Percentiles rank a stretch among this genome's conserved stretches.
Evolutionary conservation across 2,113 vertebrate genomes (phyloP).

Genomic region (Chionis minor): DNA sequence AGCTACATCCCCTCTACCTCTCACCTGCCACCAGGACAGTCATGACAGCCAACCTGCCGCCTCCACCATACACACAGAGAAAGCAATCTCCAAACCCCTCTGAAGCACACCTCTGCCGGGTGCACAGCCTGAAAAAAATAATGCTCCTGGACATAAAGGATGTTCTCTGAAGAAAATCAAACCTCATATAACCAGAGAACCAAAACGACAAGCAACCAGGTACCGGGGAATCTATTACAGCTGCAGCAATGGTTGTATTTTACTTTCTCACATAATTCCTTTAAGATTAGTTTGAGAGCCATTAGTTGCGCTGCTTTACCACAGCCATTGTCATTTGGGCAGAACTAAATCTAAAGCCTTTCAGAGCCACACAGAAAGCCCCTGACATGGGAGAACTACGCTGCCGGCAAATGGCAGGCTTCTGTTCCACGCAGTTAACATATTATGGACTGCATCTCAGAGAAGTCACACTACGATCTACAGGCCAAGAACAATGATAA

Average conservation of each 20-base stretch:
- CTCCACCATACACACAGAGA: neutral
- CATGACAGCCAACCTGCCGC: neutral
- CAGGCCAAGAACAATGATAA: slow-evolving; percentile 1
- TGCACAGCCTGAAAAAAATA: neutral
- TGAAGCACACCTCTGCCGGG: neutral
- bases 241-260: neutral
- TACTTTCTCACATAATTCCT: neutral
- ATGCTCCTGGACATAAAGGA: neutral
- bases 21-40: neutral
- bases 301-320: neutral
- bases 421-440: neutral
- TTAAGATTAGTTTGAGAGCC: neutral
- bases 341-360: neutral
- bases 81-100: neutral
- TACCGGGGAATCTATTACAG: neutral
- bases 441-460: neutral
- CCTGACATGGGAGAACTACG: neutral
- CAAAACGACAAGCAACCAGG: neutral
- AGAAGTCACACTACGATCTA: neutral
- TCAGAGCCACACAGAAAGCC: neutral
- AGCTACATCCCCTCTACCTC: neutral
- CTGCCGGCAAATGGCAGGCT: neutral
- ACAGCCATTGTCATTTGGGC: neutral
- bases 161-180: neutral
- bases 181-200: neutral